Percentiles rank a stretch among this genome's conserved stretches.
Conservation (phyloP, 2,797 vertebrate species). For the Poecile montanus region DNA sequence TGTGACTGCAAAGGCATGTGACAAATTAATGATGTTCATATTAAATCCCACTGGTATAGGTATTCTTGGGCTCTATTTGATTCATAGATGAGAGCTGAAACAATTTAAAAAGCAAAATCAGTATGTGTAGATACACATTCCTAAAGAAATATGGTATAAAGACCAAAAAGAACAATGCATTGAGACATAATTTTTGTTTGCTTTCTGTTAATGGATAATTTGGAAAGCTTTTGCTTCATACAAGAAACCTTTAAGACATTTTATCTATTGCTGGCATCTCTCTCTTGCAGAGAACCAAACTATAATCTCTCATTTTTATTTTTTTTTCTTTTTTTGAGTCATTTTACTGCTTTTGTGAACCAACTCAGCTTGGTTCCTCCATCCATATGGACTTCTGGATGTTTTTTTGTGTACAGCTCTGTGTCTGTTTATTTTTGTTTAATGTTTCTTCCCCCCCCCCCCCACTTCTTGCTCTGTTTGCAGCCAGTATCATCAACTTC, state of each 20-base stretch:
- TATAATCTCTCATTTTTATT: neutral
- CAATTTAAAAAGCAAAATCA: neutral
- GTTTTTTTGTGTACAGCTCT: neutral
- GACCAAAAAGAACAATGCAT: neutral
- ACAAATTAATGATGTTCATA: neutral
- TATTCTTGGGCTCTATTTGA: neutral
- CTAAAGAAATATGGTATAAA: neutral
- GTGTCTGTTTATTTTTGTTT: neutral
- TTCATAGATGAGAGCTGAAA: neutral
- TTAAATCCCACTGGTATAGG: neutral
- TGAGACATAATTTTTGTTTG: neutral
- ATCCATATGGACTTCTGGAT: neutral
- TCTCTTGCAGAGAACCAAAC: neutral
- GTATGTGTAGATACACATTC: neutral
- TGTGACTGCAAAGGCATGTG: neutral
- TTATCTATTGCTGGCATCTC: neutral
- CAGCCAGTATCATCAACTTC: neutral
- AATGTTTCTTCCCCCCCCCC: accelerated
- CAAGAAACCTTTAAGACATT: neutral
- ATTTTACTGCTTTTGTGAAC: neutral
- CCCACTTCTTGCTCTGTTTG: neutral
- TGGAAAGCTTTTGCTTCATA: constrained; percentile 17
- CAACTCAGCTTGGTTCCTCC: neutral
- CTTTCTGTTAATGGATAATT: constrained; percentile 31
- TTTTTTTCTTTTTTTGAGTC: neutral